A percentile compares a stretch with the other conserved stretches of the same genome.
Evolutionary conservation across 2,797 vertebrate species (phyloP).

Genomic region (Falco rusticolus): DNA sequence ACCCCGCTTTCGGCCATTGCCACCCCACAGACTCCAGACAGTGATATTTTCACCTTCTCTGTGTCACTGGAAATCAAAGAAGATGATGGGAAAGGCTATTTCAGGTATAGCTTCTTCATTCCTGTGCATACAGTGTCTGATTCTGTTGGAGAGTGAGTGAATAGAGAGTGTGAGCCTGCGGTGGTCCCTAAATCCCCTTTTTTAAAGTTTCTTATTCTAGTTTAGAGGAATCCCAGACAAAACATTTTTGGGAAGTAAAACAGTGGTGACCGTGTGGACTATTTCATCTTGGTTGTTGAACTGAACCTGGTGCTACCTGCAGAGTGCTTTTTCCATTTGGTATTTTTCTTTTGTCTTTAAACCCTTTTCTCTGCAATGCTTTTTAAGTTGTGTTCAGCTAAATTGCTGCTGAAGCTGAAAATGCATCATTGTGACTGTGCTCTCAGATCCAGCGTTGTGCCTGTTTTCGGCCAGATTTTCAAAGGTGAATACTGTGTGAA

Average conservation of each 20-base stretch:
- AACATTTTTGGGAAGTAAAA: not conserved
- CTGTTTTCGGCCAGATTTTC: not conserved
- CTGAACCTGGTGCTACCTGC: not conserved
- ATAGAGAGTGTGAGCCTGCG: not conserved
- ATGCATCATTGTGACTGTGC: not conserved
- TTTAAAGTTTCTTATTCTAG: not conserved
- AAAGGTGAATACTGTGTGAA: not conserved
- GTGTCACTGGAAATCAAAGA: constrained; percentile 98
- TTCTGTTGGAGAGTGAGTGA: not conserved
- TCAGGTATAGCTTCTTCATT: constrained; percentile 83
- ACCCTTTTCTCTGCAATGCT: not conserved
- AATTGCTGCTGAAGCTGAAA: not conserved
- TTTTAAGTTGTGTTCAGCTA: not conserved
- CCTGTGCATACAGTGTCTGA: accelerated
- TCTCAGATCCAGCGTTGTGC: not conserved
- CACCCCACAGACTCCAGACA: constrained; percentile 92
- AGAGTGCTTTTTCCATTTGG: not conserved
- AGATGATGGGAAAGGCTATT: constrained; percentile 97
- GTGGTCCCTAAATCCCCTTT: not conserved
- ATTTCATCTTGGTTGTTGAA: not conserved
- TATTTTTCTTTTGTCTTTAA: not conserved
- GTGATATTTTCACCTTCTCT: constrained; percentile 95
- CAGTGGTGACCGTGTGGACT: not conserved
- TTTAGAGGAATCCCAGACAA: not conserved
- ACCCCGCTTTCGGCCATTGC: constrained; percentile 82